These are phyloP conservation scores for Drosophila elegans DNA, from an alignment of 1,140 invertebrate genomes.

Conservation along the genomic window DNA sequence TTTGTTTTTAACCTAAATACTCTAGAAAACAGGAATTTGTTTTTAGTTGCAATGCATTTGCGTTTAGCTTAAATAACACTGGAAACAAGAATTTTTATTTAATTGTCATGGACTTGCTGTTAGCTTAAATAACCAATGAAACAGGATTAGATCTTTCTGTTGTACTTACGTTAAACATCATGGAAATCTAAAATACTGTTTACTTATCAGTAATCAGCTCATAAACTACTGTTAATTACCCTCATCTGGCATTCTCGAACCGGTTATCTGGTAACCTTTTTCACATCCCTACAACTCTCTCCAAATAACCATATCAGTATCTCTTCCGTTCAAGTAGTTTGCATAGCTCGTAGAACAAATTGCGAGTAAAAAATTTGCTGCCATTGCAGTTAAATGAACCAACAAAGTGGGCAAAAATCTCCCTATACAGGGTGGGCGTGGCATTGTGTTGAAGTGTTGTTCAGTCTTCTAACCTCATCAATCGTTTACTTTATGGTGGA, in stretches of 20 bases:
- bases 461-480: slow-evolving; percentile 73
- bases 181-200: not conserved
- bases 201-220: not conserved
- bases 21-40: too few species aligned
- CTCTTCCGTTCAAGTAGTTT: slow-evolving; percentile 42
- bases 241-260: not conserved
- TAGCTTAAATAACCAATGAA: not conserved
- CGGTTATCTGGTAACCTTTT: not conserved
- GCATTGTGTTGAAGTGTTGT: slow-evolving; percentile 56
- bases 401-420: slow-evolving; percentile 47
- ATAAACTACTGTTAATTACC: slow-evolving; percentile 24
- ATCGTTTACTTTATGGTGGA: slow-evolving; percentile 61
- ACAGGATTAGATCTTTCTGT: not conserved
- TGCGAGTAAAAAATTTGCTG: slow-evolving; percentile 51
- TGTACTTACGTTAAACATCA: not conserved
- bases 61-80: too few species aligned
- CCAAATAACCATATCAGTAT: slow-evolving; percentile 24
- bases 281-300: not conserved
- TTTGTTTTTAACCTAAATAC: too few species aligned
- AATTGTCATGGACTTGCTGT: not conserved
- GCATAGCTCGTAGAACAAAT: slow-evolving; percentile 45
- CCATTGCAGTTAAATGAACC: slow-evolving; percentile 51
- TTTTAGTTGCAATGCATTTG: too few species aligned
- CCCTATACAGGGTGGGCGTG: slow-evolving; percentile 17
- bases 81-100: too few species aligned